Evolutionary conservation across 2,113 vertebrate species (phyloP).

Genomic region (Numida meleagris): DNA sequence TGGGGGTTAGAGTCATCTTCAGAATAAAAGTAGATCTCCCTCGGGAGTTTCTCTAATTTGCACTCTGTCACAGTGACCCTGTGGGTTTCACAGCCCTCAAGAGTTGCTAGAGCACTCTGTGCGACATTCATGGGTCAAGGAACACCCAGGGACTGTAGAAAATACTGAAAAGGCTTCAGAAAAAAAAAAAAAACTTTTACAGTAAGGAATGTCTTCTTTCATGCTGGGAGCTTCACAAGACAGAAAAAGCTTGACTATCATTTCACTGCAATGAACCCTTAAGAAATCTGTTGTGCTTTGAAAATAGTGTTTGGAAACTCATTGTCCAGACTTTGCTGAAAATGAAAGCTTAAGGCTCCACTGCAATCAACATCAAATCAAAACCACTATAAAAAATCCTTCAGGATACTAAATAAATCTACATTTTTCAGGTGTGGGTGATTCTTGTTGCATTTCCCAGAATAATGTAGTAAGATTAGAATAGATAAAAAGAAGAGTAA

Average conservation of each 20-base stretch:
- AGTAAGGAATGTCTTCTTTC: not conserved
- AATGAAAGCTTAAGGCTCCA: not conserved
- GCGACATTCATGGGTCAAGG: not conserved
- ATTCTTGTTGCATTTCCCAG: not conserved
- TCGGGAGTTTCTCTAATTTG: not conserved
- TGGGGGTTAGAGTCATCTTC: not conserved
- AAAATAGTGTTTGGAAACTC: not conserved
- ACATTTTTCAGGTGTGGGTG: not conserved
- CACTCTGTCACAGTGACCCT: not conserved
- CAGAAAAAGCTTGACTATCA: not conserved
- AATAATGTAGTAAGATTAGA: not conserved
- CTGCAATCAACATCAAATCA: not conserved
- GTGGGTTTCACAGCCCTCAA: not conserved
- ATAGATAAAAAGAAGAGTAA: not conserved
- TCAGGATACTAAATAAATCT: not conserved
- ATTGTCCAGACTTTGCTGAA: not conserved
- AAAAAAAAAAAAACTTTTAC: not conserved
- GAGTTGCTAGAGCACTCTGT: not conserved
- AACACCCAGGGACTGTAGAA: not conserved
- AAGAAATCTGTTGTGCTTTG: not conserved
- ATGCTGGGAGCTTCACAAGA: not conserved
- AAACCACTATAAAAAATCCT: not conserved
- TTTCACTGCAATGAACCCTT: not conserved
- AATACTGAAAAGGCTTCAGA: not conserved
- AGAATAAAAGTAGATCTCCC: not conserved